Evolutionary conservation across 2,888 invertebrate genomes (phyloP), one percentile per base, ranked within the genome.

Genomic region (Lasioglossum marginatum): DNA sequence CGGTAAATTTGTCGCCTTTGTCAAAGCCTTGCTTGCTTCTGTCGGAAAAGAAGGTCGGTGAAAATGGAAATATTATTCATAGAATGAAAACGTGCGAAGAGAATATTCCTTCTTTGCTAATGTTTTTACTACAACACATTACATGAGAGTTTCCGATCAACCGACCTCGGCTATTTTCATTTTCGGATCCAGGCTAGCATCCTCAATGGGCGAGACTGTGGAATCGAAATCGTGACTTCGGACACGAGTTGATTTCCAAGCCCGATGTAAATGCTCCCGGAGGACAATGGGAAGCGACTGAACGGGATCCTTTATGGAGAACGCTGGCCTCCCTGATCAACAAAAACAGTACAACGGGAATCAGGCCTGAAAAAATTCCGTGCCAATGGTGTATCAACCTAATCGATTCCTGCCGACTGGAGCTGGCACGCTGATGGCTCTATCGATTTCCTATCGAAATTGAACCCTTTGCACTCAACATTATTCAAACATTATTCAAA

Each of bases 251-350:
- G 85, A 90, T 88, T 89, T 82, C 86, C 82, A 81, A 82, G 81
- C 81, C 75, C 88, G 87, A 90, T 90, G 90, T 90, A 90, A 90
- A 90, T 88, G 88, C 76, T 79, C 82, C 86, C 84, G 72, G 86
- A 72, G 88, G 88, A 90, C 90, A 90, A 90, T 90, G 88, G 88
- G 77, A 78, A 81, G 71, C 88, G 73, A 68, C 75, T 72, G 79
- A 68, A 85, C 85, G 81, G 86, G 72, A 82, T 82, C 78, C 79
- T 82, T 83, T 79, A 75, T 77, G 79, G 81, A 57, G 85, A 87
- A 81, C 85, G 86, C 80, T 89, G 90, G 90, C 90, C 88, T 78
- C 78, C 78, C 66, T 80, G 79, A 80, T 74, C 73, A 81, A 78
- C 83, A 90, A 89, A 90, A 89, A 90, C 90, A 72, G 79, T 71